Percentiles rank a stretch among this genome's conserved stretches.
Conservation (phyloP, 1,140 invertebrate genomes). For the Achroia grisella region DNA sequence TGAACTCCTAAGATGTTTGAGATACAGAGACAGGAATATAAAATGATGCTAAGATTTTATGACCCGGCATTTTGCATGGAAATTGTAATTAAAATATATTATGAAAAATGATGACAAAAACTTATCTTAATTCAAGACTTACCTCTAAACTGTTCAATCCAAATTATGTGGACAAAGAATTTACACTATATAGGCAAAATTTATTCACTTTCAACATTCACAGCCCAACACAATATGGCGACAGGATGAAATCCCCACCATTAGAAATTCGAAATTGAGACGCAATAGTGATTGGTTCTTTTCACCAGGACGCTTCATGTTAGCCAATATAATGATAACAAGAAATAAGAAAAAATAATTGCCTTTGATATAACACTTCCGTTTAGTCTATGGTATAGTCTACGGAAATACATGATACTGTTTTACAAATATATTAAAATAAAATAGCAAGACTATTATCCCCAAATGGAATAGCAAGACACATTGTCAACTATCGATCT, state of each 20-base stretch:
- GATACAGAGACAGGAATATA: too few relatives aligned
- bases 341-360: neutral
- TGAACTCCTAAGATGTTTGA: too few relatives aligned
- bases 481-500: too few relatives aligned
- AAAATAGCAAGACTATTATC: too few relatives aligned
- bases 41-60: constrained; percentile 2
- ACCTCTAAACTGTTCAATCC: constrained; percentile 57
- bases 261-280: constrained; percentile 63
- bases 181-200: constrained; percentile 52
- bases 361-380: neutral
- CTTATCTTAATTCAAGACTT: constrained; percentile 41
- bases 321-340: constrained; percentile 31
- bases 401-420: constrained; percentile 4
- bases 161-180: constrained; percentile 53
- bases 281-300: constrained; percentile 47
- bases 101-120: constrained; percentile 47
- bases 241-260: constrained; percentile 64
- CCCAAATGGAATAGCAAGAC: too few relatives aligned
- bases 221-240: constrained; percentile 69
- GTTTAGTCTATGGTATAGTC: constrained; percentile 1
- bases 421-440: neutral
- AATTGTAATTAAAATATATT: constrained; percentile 3
- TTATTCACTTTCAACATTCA: constrained; percentile 62
- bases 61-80: constrained; percentile 16
- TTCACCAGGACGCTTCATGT: constrained; percentile 49